These are phyloP conservation scores for Anodontia alba DNA, from an alignment of 2,888 invertebrate genomes.

Conservation along the genomic window DNA sequence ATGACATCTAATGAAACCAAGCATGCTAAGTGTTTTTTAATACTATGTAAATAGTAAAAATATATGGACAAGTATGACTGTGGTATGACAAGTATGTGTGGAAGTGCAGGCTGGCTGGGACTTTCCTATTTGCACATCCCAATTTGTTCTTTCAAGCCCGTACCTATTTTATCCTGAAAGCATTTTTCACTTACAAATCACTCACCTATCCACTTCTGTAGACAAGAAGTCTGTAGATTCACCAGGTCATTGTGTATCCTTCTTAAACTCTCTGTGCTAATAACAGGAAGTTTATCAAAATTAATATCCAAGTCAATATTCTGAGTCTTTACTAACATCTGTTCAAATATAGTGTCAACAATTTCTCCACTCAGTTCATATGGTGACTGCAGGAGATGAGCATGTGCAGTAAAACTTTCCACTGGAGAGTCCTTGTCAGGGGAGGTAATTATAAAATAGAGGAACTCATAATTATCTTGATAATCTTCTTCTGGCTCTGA, in stretches of 20 bases:
- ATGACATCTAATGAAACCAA: no score
- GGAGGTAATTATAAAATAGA: constrained; percentile 66
- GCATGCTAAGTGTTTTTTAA: no score
- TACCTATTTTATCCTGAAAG: no score
- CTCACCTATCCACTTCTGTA: constrained; percentile 35
- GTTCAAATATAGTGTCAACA: constrained; percentile 42
- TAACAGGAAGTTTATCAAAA: constrained; percentile 44
- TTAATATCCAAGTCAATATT: constrained; percentile 27
- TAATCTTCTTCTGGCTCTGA: constrained; percentile 70
- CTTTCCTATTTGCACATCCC: no score
- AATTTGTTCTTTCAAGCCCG: no score
- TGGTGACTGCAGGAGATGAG: constrained; percentile 60
- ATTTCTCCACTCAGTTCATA: constrained; percentile 60
- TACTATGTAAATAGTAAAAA: no score
- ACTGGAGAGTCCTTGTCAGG: constrained; percentile 43
- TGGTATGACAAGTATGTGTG: no score
- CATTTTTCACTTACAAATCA: no score
- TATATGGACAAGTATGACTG: no score
- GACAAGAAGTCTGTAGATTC: constrained; percentile 40
- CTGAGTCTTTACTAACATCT: constrained; percentile 12
- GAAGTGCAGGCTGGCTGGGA: no score
- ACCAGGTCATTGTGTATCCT: constrained; percentile 41
- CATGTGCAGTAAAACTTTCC: constrained; percentile 47
- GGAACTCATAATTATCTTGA: constrained; percentile 60
- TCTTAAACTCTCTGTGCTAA: constrained; percentile 44